Percentiles rank a stretch among this genome's conserved stretches.
phyloP scores from a whole-genome alignment of 1,140 invertebrate genomes.

The Pseudomyrmex sp. region DNA sequence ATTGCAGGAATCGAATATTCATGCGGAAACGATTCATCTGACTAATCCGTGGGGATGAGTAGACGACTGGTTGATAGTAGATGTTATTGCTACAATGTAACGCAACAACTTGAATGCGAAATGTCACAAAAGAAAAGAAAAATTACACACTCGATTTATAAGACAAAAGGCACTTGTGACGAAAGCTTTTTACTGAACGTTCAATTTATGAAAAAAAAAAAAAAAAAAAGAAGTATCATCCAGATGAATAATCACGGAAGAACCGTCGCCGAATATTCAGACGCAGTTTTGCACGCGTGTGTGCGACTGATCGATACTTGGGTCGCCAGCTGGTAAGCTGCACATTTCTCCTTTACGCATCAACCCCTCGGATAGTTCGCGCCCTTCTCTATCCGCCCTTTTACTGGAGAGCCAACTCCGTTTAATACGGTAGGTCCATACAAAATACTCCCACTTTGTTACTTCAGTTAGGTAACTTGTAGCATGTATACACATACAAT shows the following conservation, averaged over 20 bases:
- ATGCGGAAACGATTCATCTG: neutral
- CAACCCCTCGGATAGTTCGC: slow-evolving; percentile 51
- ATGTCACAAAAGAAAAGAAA: neutral
- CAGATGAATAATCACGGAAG: slow-evolving; percentile 57
- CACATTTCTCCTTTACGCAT: slow-evolving; percentile 66
- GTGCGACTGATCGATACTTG: slow-evolving; percentile 71
- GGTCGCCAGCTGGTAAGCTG: slow-evolving; percentile 71
- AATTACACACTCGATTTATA: neutral
- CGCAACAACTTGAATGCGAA: neutral
- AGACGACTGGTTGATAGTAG: slow-evolving; percentile 1
- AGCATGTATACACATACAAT: neutral
- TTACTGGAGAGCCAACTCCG: slow-evolving; percentile 18
- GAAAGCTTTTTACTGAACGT: neutral
- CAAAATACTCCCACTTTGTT: slow-evolving; percentile 26
- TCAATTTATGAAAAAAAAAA: neutral
- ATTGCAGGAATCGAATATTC: slow-evolving; percentile 20
- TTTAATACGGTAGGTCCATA: slow-evolving; percentile 31
- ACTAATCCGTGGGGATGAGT: slow-evolving; percentile 5
- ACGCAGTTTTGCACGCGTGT: slow-evolving; percentile 48
- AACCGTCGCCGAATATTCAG: slow-evolving; percentile 51
- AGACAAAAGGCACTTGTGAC: neutral
- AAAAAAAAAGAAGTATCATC: slow-evolving; percentile 4
- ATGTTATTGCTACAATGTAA: slow-evolving; percentile 3
- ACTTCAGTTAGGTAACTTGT: slow-evolving; percentile 28
- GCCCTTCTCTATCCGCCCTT: slow-evolving; percentile 49